phyloP scores from a whole-genome alignment of 2,797 vertebrate genomes.

The Rallus crepitans region DNA sequence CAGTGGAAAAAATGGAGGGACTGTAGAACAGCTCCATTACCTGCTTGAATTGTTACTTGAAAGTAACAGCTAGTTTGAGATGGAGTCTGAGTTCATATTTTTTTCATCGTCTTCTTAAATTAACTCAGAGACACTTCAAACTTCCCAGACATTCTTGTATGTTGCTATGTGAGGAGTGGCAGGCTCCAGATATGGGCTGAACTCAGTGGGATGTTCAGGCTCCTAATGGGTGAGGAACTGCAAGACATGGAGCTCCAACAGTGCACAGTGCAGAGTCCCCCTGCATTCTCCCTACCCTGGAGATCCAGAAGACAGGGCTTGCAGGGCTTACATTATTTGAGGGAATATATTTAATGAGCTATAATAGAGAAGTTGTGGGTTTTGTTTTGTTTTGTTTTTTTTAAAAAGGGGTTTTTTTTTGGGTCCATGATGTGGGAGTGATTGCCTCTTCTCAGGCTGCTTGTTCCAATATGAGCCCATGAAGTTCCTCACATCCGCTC shows the following conservation, averaged over 20 bases:
- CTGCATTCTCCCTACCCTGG: neutral
- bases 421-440: neutral
- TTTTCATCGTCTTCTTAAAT: neutral
- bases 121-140: neutral
- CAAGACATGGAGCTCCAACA: accelerated
- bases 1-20: neutral
- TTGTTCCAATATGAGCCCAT: neutral
- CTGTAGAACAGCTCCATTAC: constrained; percentile 7
- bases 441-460: neutral
- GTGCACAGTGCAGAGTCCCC: accelerated
- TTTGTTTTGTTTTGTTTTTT: too few relatives aligned
- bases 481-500: neutral
- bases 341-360: neutral
- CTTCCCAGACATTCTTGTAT: neutral
- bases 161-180: neutral
- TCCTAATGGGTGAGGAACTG: neutral
- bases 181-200: neutral
- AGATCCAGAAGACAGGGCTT: neutral
- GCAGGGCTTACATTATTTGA: neutral
- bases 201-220: neutral
- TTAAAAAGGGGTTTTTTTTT: too few relatives aligned
- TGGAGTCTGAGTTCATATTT: neutral
- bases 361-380: neutral
- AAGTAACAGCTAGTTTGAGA: neutral
- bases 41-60: constrained; percentile 27